Conservation (phyloP, 2,113 vertebrate species). For the Xenopus tropicalis region DNA sequence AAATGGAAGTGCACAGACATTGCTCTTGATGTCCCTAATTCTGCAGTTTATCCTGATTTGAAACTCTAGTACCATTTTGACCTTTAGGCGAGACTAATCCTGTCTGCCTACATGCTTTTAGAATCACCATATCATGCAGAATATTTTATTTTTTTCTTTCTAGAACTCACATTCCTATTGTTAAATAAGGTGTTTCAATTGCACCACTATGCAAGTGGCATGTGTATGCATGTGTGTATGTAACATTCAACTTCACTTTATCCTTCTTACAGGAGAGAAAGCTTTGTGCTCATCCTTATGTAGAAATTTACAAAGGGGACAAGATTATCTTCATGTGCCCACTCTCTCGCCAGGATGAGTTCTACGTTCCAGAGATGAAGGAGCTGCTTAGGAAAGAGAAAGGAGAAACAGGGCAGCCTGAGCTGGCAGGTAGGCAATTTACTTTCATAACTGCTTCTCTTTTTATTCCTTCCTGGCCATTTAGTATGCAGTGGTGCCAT, state of each 20-base stretch:
- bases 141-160: no score
- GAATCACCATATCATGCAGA: no score
- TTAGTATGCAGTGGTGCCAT: no score
- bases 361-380: constrained; percentile 90
- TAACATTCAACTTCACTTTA: no score
- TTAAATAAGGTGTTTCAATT: no score
- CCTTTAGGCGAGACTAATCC: background rate
- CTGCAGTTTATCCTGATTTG: background rate
- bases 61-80: background rate
- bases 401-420: constrained; percentile 67
- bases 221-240: no score
- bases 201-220: no score
- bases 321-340: constrained; percentile 88
- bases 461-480: no score
- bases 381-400: constrained; percentile 73
- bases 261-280: constrained; percentile 76
- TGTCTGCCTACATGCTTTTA: background rate
- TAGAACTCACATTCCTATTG: no score
- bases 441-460: fast-evolving
- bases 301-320: constrained; percentile 83
- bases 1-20: background rate
- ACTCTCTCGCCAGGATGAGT: constrained; percentile 84
- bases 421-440: constrained; percentile 74
- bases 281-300: constrained; percentile 81
- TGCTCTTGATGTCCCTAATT: background rate